Evolutionary conservation across 2,113 vertebrate genomes (phyloP).

Genomic region (Oreochromis aureus): DNA sequence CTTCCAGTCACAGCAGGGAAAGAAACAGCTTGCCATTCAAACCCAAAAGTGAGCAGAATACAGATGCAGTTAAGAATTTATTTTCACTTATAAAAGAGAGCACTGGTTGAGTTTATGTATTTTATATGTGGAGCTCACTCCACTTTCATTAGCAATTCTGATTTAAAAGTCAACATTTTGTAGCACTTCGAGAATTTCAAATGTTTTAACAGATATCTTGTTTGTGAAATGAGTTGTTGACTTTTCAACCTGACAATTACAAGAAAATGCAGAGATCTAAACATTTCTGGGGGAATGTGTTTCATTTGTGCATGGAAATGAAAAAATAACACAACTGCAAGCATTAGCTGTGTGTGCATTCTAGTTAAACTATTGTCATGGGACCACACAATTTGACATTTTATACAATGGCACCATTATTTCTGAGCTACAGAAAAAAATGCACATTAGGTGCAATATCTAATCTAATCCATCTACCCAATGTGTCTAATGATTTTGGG

Average conservation of each 20-base stretch:
- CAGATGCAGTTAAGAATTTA: constrained; percentile 5
- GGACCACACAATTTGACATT: not conserved
- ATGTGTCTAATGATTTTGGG: fast-evolving
- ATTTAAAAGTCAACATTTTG: not conserved
- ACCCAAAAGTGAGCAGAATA: constrained; percentile 20
- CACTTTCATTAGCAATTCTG: constrained; percentile 17
- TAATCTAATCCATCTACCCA: not conserved
- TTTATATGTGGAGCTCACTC: not conserved
- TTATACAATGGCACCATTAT: not conserved
- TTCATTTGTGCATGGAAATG: not conserved
- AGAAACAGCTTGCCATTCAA: constrained; percentile 11
- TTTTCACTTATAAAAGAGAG: not conserved
- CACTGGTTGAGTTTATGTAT: not conserved
- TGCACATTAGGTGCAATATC: not conserved
- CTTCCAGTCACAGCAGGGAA: constrained; percentile 42
- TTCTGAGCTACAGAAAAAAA: not conserved
- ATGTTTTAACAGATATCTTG: not conserved
- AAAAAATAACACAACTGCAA: not conserved
- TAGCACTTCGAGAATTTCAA: not conserved
- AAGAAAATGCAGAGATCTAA: not conserved
- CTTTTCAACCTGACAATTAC: not conserved
- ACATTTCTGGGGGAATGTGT: not conserved
- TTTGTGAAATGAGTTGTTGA: not conserved
- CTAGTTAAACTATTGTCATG: not conserved
- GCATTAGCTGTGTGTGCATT: not conserved